Evolutionary conservation across 2,113 vertebrate genomes (phyloP), one percentile per base, ranked within the genome.

Genomic region (Datnioides undecimradiatus): DNA sequence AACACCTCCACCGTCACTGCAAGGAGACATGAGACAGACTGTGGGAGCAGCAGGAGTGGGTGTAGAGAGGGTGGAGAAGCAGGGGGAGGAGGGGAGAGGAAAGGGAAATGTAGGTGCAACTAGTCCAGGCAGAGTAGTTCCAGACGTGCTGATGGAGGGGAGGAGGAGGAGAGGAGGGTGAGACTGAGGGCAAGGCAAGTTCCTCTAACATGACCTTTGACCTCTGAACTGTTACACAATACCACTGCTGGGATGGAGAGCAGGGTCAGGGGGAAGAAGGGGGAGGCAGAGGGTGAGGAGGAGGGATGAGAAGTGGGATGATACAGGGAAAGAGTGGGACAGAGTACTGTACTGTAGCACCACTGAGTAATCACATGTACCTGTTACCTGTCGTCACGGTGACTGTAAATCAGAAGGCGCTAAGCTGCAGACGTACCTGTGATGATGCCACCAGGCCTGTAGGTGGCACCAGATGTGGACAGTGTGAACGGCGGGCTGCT

Each of bases 1-100:
- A 16, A n/a, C 43, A 65, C 77, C 79, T 90, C 84, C 86, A 93
- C 29, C 16, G 76, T 90, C 73, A 92, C 90, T 92, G 75, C 4
- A 21, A 36, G 21, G 6, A 73, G 19, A 69, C 17, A 54, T 14
- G 46, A 62, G 13, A 34, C 64, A 40, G 41, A 41, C 19, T 31
- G 25, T 10, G 14, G 23, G 12, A 52, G 49, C 49, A 19, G 62
- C 40, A 43, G 40, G 16, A 54, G 25, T 13, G 25, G 49, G 25
- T 9, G 9, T 6, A 49, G 52, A 19, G 29, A 43, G 8, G 25
- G 41, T 7, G 13, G 36, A 17, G 6, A 43, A 43, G 33, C n/a
- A 36, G n/a, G 13, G 33, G 55, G 34, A 40, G 34, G n/a, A 41
- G 38, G 17, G 0, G 6, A n/a, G 10, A n/a, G 12, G 57, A n/a